Evolutionary conservation across 2,888 invertebrate species (phyloP).

Genomic region (Rotaria macrura): DNA sequence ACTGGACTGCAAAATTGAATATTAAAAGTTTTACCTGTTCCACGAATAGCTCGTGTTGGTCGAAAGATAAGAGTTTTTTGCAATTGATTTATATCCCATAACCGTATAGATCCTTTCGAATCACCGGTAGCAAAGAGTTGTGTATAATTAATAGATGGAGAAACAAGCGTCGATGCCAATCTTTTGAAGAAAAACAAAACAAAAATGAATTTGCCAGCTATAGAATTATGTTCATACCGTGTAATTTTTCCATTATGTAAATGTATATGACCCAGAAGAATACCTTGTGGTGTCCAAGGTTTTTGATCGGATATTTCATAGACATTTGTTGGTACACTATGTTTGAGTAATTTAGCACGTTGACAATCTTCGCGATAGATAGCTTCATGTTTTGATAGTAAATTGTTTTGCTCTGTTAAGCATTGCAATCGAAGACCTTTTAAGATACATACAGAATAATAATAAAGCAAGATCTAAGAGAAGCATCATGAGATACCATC

Average conservation of each 20-base stretch:
- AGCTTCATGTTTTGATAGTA: conserved; percentile 9
- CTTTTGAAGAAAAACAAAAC: background rate
- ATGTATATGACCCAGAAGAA: background rate
- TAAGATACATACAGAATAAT: no score
- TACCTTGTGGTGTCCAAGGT: conserved; percentile 18
- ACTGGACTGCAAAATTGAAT: no score
- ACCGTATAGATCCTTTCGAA: background rate
- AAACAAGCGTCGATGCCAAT: conserved; percentile 1
- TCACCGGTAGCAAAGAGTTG: conserved; percentile 16
- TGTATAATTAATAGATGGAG: background rate
- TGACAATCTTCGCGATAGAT: conserved; percentile 19
- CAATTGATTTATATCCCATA: conserved; percentile 19
- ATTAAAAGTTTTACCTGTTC: background rate
- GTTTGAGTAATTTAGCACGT: background rate
- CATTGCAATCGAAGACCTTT: conserved; percentile 9
- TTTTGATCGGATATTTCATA: background rate
- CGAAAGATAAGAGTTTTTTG: conserved; percentile 11
- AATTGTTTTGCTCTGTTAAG: background rate
- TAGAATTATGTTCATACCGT: background rate
- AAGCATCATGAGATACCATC: no score
- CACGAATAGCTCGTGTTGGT: conserved; percentile 6
- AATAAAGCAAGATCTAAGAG: no score
- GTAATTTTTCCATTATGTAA: conserved; percentile 17
- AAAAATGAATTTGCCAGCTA: background rate
- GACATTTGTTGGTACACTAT: background rate